Evolutionary conservation across 2,113 vertebrate genomes (phyloP).

Genomic region (zebrafish (Danio rerio)): GRCz12tu NC_133193.1:18173501-18174000

Average conservation of each 20-base stretch:
- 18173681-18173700: background rate
- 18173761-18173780: conserved; percentile 60
- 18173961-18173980: background rate
- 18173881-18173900: conserved; percentile 58
- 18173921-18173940: background rate
- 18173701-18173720: conserved; percentile 19
- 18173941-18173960: background rate
- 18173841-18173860: conserved; percentile 43
- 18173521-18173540: too few species aligned
- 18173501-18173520: too few species aligned
- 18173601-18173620: background rate
- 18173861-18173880: background rate
- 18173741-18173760: conserved; percentile 47
- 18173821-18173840: conserved; percentile 24
- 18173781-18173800: conserved; percentile 45
- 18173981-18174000: too few species aligned
- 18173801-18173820: conserved; percentile 12
- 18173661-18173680: background rate
- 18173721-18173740: background rate
- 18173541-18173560: too few species aligned
- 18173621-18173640: background rate
- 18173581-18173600: too few species aligned
- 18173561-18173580: too few species aligned
- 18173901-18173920: conserved; percentile 18
- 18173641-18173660: background rate